Conservation (phyloP, 2,888 invertebrate genomes). For the Bombylius major region DNA sequence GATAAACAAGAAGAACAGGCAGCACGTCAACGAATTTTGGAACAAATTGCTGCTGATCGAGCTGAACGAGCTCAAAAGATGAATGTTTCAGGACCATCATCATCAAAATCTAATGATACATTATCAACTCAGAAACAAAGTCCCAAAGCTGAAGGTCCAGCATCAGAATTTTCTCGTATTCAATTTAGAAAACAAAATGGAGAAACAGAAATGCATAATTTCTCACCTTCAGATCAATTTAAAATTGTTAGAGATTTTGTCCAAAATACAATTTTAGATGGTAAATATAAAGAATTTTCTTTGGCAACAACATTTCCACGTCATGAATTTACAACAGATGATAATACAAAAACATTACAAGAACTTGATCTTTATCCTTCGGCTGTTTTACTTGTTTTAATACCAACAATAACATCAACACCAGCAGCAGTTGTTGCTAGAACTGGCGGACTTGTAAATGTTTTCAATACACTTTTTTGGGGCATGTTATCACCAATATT, state of each 20-base stretch:
- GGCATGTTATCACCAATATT: constrained; percentile 28
- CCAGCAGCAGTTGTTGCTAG: constrained; percentile 9
- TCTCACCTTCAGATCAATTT: constrained; percentile 54
- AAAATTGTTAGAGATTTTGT: constrained; percentile 39
- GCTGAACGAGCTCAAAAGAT: constrained; percentile 48
- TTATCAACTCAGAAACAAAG: background rate
- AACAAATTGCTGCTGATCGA: constrained; percentile 77
- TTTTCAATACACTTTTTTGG: constrained; percentile 31
- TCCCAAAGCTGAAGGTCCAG: background rate
- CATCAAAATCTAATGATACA: background rate
- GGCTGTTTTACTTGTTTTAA: constrained; percentile 44
- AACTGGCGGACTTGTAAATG: constrained; percentile 10
- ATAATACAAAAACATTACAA: constrained; percentile 77
- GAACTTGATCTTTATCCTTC: constrained; percentile 73
- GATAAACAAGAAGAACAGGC: constrained; percentile 64
- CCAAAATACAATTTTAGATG: constrained; percentile 22
- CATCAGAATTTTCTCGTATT: constrained; percentile 48
- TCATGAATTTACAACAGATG: constrained; percentile 70
- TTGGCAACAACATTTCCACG: constrained; percentile 81
- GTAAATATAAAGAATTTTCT: constrained; percentile 45
- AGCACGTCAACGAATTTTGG: constrained; percentile 62
- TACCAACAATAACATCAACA: constrained; percentile 4
- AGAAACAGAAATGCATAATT: constrained; percentile 56
- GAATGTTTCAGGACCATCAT: constrained; percentile 2
- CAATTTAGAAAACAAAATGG: constrained; percentile 84